Evolutionary conservation across 2,888 invertebrate species (phyloP), one percentile per base, ranked within the genome.

Genomic region (Campoplex capitator): DNA sequence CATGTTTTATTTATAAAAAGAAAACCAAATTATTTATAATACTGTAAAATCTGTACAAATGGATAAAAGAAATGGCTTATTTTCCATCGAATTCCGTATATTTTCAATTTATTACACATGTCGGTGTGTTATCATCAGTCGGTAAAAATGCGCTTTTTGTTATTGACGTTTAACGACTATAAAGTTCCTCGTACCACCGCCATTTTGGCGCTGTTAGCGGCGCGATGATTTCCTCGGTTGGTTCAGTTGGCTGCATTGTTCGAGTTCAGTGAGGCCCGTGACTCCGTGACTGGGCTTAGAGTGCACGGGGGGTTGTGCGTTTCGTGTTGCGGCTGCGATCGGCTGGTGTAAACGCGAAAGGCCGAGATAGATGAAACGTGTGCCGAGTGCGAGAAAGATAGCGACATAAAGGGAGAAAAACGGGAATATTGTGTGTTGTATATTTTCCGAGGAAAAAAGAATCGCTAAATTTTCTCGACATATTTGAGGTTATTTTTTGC

Each of bases 241-340:
- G 78, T 74, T 18, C 32, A 16, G 58, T 83, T 83, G 78, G 78
- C 78, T 18, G 68, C 75, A 51, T 67, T 70, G 85, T 38, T 70
- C n/a, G n/a, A 38, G 32, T 51, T 71, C 76, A 86, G 38, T 76
- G 70, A 83, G 80, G 74, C 78, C 84, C 87, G 84, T 87, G 84
- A 84, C 82, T 84, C 84, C 87, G 84, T 87, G 84, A 84, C 82
- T 84, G 78, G 70, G 78, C 82, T 67, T 65, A 42, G 85, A 77
- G 80, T 80, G 58, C 67, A 74, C 78, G 73, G 38, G 77, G 38
- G 77, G 45, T 35, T 73, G 75, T 71, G 77, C 65, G 83, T 68
- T 80, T 80, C 80, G 79, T 83, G 79, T 83, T 83, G 83, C 80
- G 78, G 75, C 51, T 62, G 62, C 32, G 67, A 80, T 85, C 84